phyloP scores from a whole-genome alignment of 2,113 vertebrate species.

The Leptocoma aspasia region DNA sequence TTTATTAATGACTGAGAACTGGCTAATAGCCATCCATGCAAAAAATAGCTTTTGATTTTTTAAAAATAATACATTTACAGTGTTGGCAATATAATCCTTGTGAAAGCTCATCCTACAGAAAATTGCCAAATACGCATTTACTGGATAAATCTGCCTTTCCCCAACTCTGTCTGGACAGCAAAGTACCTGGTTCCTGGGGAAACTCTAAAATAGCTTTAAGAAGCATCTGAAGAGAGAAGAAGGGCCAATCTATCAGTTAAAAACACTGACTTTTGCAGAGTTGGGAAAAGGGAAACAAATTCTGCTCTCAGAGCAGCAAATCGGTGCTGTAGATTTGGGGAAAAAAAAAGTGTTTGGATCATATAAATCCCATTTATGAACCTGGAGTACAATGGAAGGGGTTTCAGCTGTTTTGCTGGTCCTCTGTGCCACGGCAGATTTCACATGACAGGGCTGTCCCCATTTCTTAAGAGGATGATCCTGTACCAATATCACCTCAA shows the following conservation, averaged over 20 bases:
- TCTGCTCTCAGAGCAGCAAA: neutral
- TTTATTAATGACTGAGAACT: neutral
- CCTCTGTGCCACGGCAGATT: neutral
- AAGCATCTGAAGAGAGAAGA: neutral
- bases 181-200: neutral
- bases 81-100: neutral
- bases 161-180: neutral
- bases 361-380: neutral
- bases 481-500: neutral
- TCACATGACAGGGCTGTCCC: neutral
- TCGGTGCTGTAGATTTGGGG: fast-evolving
- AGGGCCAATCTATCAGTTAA: neutral
- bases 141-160: neutral
- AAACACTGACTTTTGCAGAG: neutral
- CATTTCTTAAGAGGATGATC: neutral
- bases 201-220: neutral
- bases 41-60: neutral
- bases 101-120: neutral
- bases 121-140: neutral
- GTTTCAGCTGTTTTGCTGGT: neutral
- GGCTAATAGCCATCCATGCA: neutral
- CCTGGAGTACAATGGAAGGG: neutral
- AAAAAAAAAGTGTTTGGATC: neutral
- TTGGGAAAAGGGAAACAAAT: neutral
- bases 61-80: neutral